These are phyloP conservation scores for Sesamia inferens DNA, from an alignment of 2,888 invertebrate genomes.

Conservation along the genomic window DNA sequence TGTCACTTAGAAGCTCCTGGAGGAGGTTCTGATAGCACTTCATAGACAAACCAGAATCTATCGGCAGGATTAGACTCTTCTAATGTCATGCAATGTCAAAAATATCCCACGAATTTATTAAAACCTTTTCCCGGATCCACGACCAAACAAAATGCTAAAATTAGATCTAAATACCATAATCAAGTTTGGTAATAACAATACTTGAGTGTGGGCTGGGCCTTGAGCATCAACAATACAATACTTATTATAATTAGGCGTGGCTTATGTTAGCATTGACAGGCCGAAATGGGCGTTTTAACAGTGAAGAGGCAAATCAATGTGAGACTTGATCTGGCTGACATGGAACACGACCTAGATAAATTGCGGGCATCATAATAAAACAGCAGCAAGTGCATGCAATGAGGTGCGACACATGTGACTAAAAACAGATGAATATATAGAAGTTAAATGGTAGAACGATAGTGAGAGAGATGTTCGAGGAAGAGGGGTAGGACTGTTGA, in stretches of 20 bases:
- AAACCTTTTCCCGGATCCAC: conserved; percentile 24
- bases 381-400: background rate
- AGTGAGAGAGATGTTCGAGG: background rate
- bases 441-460: no score
- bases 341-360: background rate
- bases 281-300: conserved; percentile 20
- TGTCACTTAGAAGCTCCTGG: background rate
- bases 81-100: background rate
- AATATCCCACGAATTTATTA: conserved; percentile 2
- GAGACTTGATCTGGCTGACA: background rate
- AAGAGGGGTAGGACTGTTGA: background rate
- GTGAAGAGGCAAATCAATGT: background rate
- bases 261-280: conserved; percentile 31
- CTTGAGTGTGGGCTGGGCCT: conserved; percentile 26
- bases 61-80: background rate
- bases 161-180: conserved; percentile 29
- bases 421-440: background rate
- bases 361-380: background rate
- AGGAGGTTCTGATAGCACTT: background rate
- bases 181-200: conserved; percentile 32
- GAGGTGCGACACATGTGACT: background rate
- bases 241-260: conserved; percentile 33
- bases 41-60: background rate
- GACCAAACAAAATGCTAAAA: conserved; percentile 20
- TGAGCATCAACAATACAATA: conserved; percentile 39